Conservation (phyloP, 1,140 invertebrate species). For the Neelides sp. region DNA sequence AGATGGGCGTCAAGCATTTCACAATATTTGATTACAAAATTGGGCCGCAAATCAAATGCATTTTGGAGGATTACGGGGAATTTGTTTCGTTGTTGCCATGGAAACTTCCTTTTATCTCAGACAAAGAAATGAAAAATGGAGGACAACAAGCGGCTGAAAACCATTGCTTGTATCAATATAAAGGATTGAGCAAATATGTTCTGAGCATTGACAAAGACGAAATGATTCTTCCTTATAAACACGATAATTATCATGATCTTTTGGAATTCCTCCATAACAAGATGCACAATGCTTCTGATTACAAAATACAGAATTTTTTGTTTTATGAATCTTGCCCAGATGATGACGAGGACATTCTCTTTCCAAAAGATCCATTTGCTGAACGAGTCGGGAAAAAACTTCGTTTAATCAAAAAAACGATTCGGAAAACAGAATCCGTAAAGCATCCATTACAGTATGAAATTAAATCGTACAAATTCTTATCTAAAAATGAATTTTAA, state of each 20-base stretch:
- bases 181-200: not conserved
- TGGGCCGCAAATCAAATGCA: not conserved
- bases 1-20: slow-evolving; percentile 7
- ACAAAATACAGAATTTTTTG: not conserved
- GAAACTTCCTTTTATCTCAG: not conserved
- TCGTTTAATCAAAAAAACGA: too few relatives aligned
- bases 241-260: not conserved
- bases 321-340: too few relatives aligned
- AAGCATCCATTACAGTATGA: not conserved
- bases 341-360: too few relatives aligned
- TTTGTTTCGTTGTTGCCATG: not conserved
- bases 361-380: too few relatives aligned
- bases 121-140: not conserved
- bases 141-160: not conserved
- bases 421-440: too few relatives aligned
- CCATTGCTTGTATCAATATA: not conserved
- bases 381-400: too few relatives aligned
- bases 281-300: not conserved
- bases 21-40: not conserved
- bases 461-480: not conserved
- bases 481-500: not conserved
- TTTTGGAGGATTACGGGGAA: not conserved
- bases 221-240: not conserved
- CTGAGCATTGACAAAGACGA: not conserved
- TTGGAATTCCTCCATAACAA: not conserved